A percentile compares a stretch with the other conserved stretches of the same genome.
phyloP scores from a whole-genome alignment of 2,113 vertebrate species.

The Marmota monax region DNA sequence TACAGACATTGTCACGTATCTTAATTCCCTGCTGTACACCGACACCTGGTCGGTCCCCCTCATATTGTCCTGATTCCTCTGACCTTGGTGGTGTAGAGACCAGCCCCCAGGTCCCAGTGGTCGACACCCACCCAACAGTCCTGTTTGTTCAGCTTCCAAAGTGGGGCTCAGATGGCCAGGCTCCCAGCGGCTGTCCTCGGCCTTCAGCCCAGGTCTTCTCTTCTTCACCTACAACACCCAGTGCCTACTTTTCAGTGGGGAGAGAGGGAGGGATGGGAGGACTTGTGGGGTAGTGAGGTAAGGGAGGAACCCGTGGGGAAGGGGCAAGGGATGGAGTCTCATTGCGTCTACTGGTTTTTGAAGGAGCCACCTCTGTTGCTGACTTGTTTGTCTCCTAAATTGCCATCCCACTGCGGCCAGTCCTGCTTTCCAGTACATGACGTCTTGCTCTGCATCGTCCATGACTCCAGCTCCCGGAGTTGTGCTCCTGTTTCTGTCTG shows the following conservation, averaged over 20 bases:
- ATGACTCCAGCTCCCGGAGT: background rate
- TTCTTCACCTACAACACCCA: background rate
- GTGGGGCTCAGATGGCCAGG: too few relatives aligned
- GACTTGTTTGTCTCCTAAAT: background rate
- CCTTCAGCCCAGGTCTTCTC: fast-evolving
- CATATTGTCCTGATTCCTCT: background rate
- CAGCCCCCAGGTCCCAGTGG: fast-evolving
- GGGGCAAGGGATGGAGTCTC: too few relatives aligned
- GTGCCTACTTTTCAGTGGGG: background rate
- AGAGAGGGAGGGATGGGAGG: too few relatives aligned
- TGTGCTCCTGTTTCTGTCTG: background rate
- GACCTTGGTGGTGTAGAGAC: too few relatives aligned
- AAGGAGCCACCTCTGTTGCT: background rate
- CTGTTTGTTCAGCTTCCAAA: background rate
- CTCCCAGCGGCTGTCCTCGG: background rate
- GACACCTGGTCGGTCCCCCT: too few relatives aligned
- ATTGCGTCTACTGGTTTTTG: background rate
- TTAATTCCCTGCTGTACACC: background rate
- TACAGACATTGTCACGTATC: fast-evolving
- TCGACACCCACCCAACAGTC: fast-evolving
- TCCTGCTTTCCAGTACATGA: background rate
- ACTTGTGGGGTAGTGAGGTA: fast-evolving
- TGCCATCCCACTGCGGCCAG: background rate
- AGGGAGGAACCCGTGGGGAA: background rate
- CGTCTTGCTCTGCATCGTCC: background rate